A percentile compares a stretch with the other conserved stretches of the same genome.
These are phyloP conservation scores for Lasius fuliginosus DNA, from an alignment of 2,888 invertebrate species.

Conservation along the genomic window DNA sequence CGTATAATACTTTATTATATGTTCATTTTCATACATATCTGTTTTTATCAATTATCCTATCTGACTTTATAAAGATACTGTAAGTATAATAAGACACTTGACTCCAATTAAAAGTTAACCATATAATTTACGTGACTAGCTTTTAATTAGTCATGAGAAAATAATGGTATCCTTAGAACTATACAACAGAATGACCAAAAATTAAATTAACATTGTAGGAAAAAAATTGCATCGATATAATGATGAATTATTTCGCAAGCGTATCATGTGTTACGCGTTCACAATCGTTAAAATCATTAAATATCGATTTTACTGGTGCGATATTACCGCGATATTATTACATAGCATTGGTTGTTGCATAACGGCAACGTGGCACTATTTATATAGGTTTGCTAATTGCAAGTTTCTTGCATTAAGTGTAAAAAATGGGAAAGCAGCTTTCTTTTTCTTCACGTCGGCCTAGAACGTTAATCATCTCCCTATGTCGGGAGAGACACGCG, in stretches of 20 bases:
- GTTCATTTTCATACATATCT: neutral
- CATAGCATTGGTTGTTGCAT: constrained; percentile 19
- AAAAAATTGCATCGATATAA: neutral
- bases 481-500: neutral
- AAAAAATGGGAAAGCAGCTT: constrained; percentile 16
- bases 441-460: constrained; percentile 13
- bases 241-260: neutral
- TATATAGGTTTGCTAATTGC: constrained; percentile 15
- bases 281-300: neutral
- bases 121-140: neutral
- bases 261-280: neutral
- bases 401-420: constrained; percentile 2
- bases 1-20: neutral
- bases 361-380: neutral
- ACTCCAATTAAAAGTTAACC: neutral
- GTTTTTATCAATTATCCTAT: neutral
- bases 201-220: neutral
- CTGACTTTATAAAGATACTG: neutral
- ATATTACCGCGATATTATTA: constrained; percentile 6
- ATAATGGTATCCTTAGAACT: neutral
- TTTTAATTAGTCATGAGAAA: neutral
- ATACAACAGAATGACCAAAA: neutral
- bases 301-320: neutral
- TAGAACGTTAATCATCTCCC: constrained; percentile 7
- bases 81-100: neutral